Evolutionary conservation across 2,888 invertebrate species (phyloP).

Genomic region (Zygothrica quintamaculata): DNA sequence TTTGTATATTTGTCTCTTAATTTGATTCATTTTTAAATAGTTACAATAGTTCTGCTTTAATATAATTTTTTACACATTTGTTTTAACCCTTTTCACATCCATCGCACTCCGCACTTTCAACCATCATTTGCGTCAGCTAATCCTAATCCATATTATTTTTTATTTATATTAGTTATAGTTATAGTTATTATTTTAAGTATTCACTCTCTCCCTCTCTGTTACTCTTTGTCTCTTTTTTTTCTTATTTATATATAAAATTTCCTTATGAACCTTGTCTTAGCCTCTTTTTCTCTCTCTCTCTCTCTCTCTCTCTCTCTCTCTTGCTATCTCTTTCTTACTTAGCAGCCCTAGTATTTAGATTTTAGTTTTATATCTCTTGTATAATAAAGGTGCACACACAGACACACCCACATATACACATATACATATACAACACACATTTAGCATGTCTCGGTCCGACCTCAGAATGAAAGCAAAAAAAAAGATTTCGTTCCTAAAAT

Average conservation of each 20-base stretch:
- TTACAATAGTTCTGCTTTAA: slow-evolving; percentile 60
- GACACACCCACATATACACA: background rate
- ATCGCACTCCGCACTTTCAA: slow-evolving; percentile 43
- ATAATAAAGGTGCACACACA: too few relatives aligned
- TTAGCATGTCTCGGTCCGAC: background rate
- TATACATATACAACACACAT: background rate
- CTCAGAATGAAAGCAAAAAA: background rate
- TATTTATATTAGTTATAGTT: slow-evolving; percentile 28
- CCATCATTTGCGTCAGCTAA: slow-evolving; percentile 44
- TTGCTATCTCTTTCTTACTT: too few relatives aligned
- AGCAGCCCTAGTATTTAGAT: too few relatives aligned
- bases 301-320: background rate
- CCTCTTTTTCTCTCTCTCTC: background rate
- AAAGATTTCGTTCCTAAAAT: too few relatives aligned
- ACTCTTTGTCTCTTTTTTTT: too few relatives aligned
- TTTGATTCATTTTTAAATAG: slow-evolving; percentile 17
- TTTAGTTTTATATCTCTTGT: too few relatives aligned
- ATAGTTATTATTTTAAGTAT: slow-evolving; percentile 25
- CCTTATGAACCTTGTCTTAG: background rate
- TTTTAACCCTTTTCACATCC: slow-evolving; percentile 41
- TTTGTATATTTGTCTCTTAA: slow-evolving; percentile 12
- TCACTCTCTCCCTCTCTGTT: slow-evolving; percentile 18
- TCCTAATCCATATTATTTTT: slow-evolving; percentile 38
- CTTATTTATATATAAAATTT: too few relatives aligned
- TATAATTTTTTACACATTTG: slow-evolving; percentile 49